Evolutionary conservation across 2,113 vertebrate species (phyloP), one percentile per base, ranked within the genome.

Genomic region (Colistium nudipinnis): DNA sequence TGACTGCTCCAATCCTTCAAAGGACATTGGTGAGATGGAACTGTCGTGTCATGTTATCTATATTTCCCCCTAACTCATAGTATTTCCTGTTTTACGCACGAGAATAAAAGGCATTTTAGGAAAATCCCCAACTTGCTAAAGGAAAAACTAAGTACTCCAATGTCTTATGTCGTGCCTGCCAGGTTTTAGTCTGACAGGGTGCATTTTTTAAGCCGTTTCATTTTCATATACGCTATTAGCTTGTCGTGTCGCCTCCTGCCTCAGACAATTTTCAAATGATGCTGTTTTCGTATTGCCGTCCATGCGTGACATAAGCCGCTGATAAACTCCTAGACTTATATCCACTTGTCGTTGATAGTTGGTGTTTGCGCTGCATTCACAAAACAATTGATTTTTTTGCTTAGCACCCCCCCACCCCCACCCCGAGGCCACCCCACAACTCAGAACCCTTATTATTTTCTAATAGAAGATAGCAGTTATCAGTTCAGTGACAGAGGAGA

Each of bases 301-400:
- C 74, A 83, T 80, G 87, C 60, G 47, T 80, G 78, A 82, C 81
- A 76, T 70, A 71, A 78, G 70, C 71, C 65, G 48, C 71, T 3
- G 74, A 88, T 89, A 81, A 88, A 75, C 74, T 87, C 54, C 68
- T 36, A 73, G 81, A 74, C 80, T 79, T 77, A 69, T 72, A 78
- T 62, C 39, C 49, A 31, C 1, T 1, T 70, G 54, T 70, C 19
- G 39, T 85, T 88, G 74, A 72, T 74, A 74, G 74, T 82, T 68
- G 59, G 35, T 47, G 57, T 48, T 70, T 52, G 52, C 85, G 85
- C 82, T 81, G 83, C 79, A 86, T 89, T 80, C 84, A 80, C 67
- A 61, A 70, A 66, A 81, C 67, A 81, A 35, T 45, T 52, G n/a
- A 9, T 36, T 51, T 43, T 39, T 47, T 62, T 30, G n/a, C n/a